Conservation (phyloP, 2,888 invertebrate species). For the Norana najaformis region DNA sequence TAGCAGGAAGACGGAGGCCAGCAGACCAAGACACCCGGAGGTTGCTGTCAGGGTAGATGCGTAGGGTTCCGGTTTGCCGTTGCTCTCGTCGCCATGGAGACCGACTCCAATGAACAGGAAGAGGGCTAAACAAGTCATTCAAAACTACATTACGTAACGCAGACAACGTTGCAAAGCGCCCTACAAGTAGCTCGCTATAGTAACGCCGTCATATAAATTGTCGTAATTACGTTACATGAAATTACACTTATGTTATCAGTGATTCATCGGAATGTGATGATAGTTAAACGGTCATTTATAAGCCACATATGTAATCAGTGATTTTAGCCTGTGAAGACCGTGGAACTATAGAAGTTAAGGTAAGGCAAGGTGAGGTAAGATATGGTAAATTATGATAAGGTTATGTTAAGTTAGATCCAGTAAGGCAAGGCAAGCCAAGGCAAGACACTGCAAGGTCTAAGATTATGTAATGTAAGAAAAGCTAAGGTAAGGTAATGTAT, state of each 20-base stretch:
- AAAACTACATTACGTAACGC: neutral
- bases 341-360: no score
- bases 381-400: no score
- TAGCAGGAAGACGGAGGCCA: conserved; percentile 2
- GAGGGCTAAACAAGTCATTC: neutral
- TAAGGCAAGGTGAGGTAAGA: no score
- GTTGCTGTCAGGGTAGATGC: neutral
- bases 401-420: no score
- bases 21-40: neutral
- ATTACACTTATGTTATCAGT: no score
- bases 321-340: neutral
- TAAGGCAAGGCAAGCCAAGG: no score
- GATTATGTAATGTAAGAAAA: neutral
- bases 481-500: neutral
- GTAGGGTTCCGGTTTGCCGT: neutral
- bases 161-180: neutral
- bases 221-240: neutral
- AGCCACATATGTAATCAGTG: neutral
- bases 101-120: conserved; percentile 20
- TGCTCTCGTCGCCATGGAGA: neutral
- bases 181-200: neutral
- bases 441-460: neutral
- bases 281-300: neutral
- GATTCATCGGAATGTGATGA: no score
- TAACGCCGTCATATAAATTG: neutral